These are phyloP conservation scores for Lasioglossum baleicum DNA, from an alignment of 1,140 invertebrate species.

Conservation along the genomic window DNA sequence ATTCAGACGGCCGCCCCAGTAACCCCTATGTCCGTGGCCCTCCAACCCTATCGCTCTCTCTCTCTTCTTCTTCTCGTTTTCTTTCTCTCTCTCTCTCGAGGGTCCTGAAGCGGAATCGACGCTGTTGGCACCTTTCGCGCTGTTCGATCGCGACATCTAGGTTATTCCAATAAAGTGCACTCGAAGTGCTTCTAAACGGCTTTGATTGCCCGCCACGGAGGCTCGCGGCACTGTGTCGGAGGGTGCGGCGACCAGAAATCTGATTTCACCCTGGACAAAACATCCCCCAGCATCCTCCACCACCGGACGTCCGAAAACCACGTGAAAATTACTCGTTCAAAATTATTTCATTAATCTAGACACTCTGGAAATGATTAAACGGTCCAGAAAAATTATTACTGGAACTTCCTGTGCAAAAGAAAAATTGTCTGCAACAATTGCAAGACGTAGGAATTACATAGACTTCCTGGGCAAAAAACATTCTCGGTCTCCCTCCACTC, in stretches of 20 bases:
- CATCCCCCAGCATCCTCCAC: neutral
- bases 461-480: no score
- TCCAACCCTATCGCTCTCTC: neutral
- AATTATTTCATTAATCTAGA: no score
- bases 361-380: no score
- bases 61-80: neutral
- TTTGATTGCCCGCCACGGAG: slow-evolving; percentile 58
- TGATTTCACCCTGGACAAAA: slow-evolving; percentile 7
- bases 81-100: neutral
- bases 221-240: slow-evolving; percentile 13
- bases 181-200: slow-evolving; percentile 73
- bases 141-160: slow-evolving; percentile 68
- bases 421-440: no score
- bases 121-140: slow-evolving; percentile 30
- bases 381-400: no score
- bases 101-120: slow-evolving; percentile 35
- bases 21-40: slow-evolving; percentile 25
- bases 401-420: no score
- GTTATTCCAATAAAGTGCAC: slow-evolving; percentile 74
- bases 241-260: slow-evolving; percentile 49
- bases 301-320: no score
- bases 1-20: slow-evolving; percentile 29
- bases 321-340: no score
- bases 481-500: no score
- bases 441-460: no score